phyloP scores from a whole-genome alignment of 1,140 invertebrate genomes.

The Lordiphosa stackelbergi region DNA sequence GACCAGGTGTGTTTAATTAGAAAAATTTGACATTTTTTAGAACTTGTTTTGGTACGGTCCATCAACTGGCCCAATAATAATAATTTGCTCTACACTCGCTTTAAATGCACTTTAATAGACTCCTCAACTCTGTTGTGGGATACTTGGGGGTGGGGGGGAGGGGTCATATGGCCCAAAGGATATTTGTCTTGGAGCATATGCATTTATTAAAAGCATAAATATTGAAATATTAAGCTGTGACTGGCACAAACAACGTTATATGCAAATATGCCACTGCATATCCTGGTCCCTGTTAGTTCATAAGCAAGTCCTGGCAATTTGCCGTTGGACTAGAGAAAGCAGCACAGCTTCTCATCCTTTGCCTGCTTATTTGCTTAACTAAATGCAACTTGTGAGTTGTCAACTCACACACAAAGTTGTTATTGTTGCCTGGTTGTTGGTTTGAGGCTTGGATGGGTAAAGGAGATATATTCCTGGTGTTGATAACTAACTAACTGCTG shows the following conservation, averaged over 20 bases:
- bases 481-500: no score
- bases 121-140: no score
- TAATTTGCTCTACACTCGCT: no score
- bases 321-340: slow-evolving; percentile 12
- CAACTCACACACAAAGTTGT: slow-evolving; percentile 53
- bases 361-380: slow-evolving; percentile 65
- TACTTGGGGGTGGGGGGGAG: no score
- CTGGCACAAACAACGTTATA: slow-evolving; percentile 63
- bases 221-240: slow-evolving; percentile 75
- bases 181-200: slow-evolving; percentile 65
- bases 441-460: background rate
- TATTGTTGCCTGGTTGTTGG: slow-evolving; percentile 16
- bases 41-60: no score
- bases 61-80: no score
- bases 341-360: slow-evolving; percentile 8
- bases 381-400: slow-evolving; percentile 72
- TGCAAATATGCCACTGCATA: slow-evolving; percentile 28
- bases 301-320: slow-evolving; percentile 43
- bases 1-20: no score
- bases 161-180: slow-evolving; percentile 1
- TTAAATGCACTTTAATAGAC: no score
- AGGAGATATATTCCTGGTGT: no score
- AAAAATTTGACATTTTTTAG: no score
- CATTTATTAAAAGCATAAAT: slow-evolving; percentile 76
- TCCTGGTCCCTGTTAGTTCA: slow-evolving; percentile 5